Evolutionary conservation across 2,888 invertebrate species (phyloP).

Genomic region (Drosophila maculinotata): DNA sequence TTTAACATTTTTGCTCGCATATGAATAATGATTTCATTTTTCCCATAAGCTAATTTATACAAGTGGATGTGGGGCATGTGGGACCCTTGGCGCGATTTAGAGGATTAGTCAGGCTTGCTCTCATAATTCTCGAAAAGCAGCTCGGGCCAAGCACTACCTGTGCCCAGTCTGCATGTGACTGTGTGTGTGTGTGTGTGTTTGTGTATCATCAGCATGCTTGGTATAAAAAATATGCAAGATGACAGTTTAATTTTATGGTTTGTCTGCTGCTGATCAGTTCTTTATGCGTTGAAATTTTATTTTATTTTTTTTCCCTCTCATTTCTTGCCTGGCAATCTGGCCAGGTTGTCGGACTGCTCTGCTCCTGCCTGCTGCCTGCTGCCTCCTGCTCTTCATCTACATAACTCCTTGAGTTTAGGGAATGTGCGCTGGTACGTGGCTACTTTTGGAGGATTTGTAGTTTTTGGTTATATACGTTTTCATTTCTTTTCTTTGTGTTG

Average conservation of each 20-base stretch:
- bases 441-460: slow-evolving; percentile 45
- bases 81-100: slow-evolving; percentile 77
- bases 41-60: slow-evolving; percentile 82
- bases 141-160: slow-evolving; percentile 55
- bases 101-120: slow-evolving; percentile 83
- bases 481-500: slow-evolving; percentile 20
- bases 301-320: slow-evolving; percentile 30
- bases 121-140: slow-evolving; percentile 74
- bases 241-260: slow-evolving; percentile 86
- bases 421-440: slow-evolving; percentile 66
- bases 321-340: slow-evolving; percentile 29
- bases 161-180: slow-evolving; percentile 25
- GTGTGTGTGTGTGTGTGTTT: slow-evolving; percentile 26
- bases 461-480: slow-evolving; percentile 15
- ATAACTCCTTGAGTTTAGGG: slow-evolving; percentile 29
- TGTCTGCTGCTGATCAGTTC: slow-evolving; percentile 85
- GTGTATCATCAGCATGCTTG: slow-evolving; percentile 64
- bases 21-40: slow-evolving; percentile 83
- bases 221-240: slow-evolving; percentile 84
- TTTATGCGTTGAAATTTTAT: slow-evolving; percentile 80
- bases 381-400: slow-evolving; percentile 1
- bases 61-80: slow-evolving; percentile 67
- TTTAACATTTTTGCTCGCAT: slow-evolving; percentile 74
- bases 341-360: slow-evolving; percentile 18
- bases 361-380: slow-evolving; percentile 21